Conservation (phyloP, 2,113 vertebrate genomes). For the Syngnathus typhle region DNA sequence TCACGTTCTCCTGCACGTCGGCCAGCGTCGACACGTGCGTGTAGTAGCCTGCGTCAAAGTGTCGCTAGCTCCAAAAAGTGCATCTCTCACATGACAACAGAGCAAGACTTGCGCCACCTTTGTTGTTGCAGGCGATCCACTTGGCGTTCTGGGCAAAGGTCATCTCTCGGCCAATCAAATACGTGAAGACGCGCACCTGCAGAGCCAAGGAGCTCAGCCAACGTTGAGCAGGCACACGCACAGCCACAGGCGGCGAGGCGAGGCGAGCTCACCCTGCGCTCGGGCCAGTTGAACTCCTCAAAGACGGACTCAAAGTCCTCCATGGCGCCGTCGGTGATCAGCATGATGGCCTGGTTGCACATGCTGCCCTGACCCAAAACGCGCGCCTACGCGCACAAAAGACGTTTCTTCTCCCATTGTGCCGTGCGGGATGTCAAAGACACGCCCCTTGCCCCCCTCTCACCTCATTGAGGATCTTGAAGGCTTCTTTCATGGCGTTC, state of each 20-base stretch:
- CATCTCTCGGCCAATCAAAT: constrained; percentile 93
- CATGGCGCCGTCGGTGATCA: constrained; percentile 93
- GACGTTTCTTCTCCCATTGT: background rate
- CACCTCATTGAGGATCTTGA: constrained; percentile 88
- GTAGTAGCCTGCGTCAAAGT: constrained; percentile 79
- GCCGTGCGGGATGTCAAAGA: background rate
- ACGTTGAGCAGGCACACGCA: no score
- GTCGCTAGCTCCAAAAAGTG: no score
- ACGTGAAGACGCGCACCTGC: constrained; percentile 93
- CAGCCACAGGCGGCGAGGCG: background rate
- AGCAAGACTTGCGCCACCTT: constrained; percentile 68
- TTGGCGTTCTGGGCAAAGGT: constrained; percentile 86
- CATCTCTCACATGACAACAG: no score
- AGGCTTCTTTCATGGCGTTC: constrained; percentile 86
- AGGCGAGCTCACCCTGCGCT: constrained; percentile 79
- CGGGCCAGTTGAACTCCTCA: constrained; percentile 93
- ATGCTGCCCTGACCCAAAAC: constrained; percentile 81
- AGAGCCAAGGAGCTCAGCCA: background rate
- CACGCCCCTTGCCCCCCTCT: background rate
- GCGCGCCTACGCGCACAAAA: constrained; percentile 49
- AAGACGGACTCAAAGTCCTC: constrained; percentile 89
- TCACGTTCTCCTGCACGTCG: constrained; percentile 92
- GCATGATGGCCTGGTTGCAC: constrained; percentile 98
- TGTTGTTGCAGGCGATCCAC: constrained; percentile 97
- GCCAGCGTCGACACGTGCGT: constrained; percentile 93